A percentile compares a stretch with the other conserved stretches of the same genome.
These are phyloP conservation scores for Agapornis canus DNA, from an alignment of 2,797 vertebrate genomes.

Conservation along the genomic window DNA sequence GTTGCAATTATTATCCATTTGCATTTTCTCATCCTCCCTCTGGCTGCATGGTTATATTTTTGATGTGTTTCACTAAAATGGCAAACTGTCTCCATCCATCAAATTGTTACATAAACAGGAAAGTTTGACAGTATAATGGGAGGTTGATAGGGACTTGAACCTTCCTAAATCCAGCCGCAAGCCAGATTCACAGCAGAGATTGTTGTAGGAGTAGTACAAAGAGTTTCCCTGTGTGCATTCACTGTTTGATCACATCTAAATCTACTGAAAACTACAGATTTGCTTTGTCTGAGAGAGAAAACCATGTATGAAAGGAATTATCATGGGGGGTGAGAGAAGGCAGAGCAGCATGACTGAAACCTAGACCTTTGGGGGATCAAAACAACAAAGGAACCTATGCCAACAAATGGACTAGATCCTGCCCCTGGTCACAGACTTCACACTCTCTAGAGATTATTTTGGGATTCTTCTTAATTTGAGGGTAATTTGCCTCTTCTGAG, in stretches of 20 bases:
- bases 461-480: neutral
- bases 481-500: neutral
- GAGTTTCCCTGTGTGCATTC: neutral
- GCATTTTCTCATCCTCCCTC: neutral
- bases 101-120: neutral
- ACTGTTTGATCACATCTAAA: neutral
- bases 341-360: neutral
- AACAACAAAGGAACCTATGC: neutral
- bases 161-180: neutral
- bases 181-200: neutral
- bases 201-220: neutral
- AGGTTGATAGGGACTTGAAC: neutral
- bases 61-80: neutral
- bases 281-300: neutral
- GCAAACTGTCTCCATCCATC: neutral
- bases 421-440: neutral
- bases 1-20: neutral
- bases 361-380: neutral
- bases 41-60: neutral
- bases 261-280: neutral
- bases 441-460: neutral
- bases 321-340: neutral
- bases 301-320: neutral
- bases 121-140: neutral
- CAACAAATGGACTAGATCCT: neutral